Evolutionary conservation across 2,797 vertebrate genomes (phyloP).

Genomic region (Chaunax sp.): DNA sequence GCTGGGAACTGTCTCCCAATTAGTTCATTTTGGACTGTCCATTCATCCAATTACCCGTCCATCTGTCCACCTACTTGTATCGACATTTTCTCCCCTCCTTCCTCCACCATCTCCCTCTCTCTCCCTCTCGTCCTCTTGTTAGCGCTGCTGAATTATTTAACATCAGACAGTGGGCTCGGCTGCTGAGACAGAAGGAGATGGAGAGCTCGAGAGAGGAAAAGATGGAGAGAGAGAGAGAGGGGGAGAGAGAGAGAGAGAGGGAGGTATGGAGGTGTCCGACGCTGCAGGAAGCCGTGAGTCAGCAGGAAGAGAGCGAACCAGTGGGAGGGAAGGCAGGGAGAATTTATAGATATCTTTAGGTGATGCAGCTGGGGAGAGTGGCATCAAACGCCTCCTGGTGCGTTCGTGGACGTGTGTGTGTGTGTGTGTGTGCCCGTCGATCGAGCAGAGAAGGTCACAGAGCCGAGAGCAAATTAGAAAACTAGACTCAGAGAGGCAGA

Average conservation of each 20-base stretch:
- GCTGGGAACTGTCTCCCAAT: constrained; percentile 37
- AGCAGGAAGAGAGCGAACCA: constrained; percentile 59
- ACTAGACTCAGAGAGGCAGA: constrained; percentile 22
- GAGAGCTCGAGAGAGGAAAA: constrained; percentile 19
- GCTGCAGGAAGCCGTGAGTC: constrained; percentile 68
- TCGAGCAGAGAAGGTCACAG: constrained; percentile 68
- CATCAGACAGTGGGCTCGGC: constrained; percentile 58
- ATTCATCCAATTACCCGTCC: constrained; percentile 43
- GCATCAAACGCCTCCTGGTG: constrained; percentile 50
- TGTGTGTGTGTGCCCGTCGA: constrained; percentile 54
- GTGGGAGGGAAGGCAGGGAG: constrained; percentile 53
- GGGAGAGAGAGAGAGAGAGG: constrained; percentile 31
- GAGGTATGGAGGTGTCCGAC: constrained; percentile 49
- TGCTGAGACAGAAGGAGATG: constrained; percentile 52
- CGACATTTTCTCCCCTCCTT: constrained; percentile 37
- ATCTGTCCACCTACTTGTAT: constrained; percentile 55
- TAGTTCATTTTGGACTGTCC: constrained; percentile 21
- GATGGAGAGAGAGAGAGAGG: constrained; percentile 20
- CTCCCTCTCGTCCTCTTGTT: constrained; percentile 41
- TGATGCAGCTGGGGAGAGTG: constrained; percentile 42
- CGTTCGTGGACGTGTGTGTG: constrained; percentile 16
- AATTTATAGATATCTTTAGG: constrained; percentile 60
- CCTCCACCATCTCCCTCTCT: constrained; percentile 13
- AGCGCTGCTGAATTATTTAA: constrained; percentile 78
- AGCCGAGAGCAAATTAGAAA: constrained; percentile 64